Evolutionary conservation across 2,888 invertebrate genomes (phyloP).

Genomic region (Aporophyla nigra): DNA sequence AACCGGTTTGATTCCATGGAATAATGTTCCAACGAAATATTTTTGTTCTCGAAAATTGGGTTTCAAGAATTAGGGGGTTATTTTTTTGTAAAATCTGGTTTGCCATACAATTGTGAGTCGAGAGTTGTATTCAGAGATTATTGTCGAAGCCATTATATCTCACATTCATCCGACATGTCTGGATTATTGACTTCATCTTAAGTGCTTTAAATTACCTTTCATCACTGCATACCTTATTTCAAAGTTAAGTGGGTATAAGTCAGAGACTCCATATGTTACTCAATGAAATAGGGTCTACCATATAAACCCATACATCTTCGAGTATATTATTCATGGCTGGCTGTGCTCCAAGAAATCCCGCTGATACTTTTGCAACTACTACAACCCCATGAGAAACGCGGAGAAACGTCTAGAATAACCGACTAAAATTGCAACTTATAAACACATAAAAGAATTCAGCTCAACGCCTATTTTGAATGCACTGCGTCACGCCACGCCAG

Average conservation of each 20-base stretch:
- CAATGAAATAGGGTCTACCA: neutral
- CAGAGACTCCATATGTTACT: neutral
- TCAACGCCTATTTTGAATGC: neutral
- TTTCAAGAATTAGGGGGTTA: constrained; percentile 45
- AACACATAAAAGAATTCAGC: neutral
- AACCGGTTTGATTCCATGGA: constrained; percentile 65
- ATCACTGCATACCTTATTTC: constrained; percentile 11
- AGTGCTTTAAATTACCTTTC: constrained; percentile 32
- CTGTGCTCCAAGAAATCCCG: neutral
- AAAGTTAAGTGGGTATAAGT: constrained; percentile 7
- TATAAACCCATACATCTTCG: neutral
- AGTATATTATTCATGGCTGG: constrained; percentile 3
- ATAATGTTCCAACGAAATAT: constrained; percentile 58
- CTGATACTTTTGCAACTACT: neutral
- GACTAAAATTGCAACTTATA: neutral
- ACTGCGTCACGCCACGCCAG: constrained; percentile 1
- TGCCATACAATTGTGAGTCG: constrained; percentile 5
- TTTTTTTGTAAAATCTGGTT: constrained; percentile 31
- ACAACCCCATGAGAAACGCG: neutral
- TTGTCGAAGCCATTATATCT: constrained; percentile 16
- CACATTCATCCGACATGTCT: constrained; percentile 34
- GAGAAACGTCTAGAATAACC: no score
- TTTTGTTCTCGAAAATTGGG: constrained; percentile 37
- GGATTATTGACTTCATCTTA: constrained; percentile 26
- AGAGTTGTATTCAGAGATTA: constrained; percentile 16